phyloP scores from a whole-genome alignment of 2,888 invertebrate species.

The Seladonia tumulorum region DNA sequence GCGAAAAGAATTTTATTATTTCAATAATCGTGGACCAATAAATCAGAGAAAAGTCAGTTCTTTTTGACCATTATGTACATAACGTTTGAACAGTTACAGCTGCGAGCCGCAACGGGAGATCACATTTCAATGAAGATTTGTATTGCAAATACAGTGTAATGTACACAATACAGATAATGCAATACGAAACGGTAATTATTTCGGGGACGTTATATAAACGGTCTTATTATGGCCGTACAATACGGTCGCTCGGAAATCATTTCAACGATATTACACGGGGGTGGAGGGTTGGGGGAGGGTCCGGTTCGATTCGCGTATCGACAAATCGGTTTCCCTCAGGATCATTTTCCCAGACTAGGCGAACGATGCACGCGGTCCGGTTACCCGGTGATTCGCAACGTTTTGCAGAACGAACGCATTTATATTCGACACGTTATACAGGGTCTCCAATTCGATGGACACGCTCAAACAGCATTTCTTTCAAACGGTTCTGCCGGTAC shows the following conservation, averaged over 20 bases:
- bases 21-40: too few relatives aligned
- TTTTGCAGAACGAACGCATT: constrained; percentile 50
- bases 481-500: constrained; percentile 47
- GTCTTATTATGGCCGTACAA: neutral
- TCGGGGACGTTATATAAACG: neutral
- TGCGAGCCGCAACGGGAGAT: too few relatives aligned
- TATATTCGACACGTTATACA: constrained; percentile 58
- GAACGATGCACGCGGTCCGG: constrained; percentile 16
- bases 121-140: neutral
- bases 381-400: constrained; percentile 54
- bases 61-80: too few relatives aligned
- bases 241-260: constrained; percentile 1
- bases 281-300: neutral
- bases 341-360: constrained; percentile 32
- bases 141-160: neutral
- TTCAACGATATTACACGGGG: constrained; percentile 12
- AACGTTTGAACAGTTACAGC: too few relatives aligned
- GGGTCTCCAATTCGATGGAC: constrained; percentile 38
- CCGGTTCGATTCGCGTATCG: constrained; percentile 23
- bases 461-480: constrained; percentile 56
- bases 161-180: neutral
- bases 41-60: too few relatives aligned
- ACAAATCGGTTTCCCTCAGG: constrained; percentile 27
- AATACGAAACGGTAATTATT: neutral
- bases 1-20: too few relatives aligned